These are phyloP conservation scores for Campodea augens DNA, from an alignment of 1,140 invertebrate genomes.

Conservation along the genomic window DNA sequence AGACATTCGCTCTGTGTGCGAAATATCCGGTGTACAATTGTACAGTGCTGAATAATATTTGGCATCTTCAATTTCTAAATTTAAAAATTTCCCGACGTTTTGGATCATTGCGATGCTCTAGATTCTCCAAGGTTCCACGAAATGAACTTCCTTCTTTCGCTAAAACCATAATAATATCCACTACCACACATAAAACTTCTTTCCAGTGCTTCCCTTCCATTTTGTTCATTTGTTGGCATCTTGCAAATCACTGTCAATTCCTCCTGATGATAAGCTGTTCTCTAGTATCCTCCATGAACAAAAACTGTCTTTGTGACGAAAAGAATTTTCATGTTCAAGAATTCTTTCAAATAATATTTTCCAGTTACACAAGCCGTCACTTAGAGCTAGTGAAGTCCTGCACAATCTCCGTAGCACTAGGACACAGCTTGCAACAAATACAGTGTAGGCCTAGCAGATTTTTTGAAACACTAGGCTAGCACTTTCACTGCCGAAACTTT, in stretches of 20 bases:
- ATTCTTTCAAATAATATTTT: slow-evolving; percentile 1
- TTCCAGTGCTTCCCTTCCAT: not conserved
- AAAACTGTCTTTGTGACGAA: not conserved
- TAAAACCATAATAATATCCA: not conserved
- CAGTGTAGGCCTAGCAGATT: not conserved
- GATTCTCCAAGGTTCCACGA: not conserved
- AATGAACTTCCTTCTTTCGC: not conserved
- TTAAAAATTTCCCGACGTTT: not conserved
- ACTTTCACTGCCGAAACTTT: too few relatives aligned
- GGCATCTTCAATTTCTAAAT: not conserved
- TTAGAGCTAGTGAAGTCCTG: not conserved
- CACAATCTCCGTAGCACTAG: not conserved
- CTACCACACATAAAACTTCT: not conserved
- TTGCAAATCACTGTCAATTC: not conserved
- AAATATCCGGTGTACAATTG: slow-evolving; percentile 11
- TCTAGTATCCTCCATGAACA: not conserved
- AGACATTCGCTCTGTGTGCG: slow-evolving; percentile 10
- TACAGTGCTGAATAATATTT: slow-evolving; percentile 12
- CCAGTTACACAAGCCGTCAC: not conserved
- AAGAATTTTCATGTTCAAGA: slow-evolving; percentile 1
- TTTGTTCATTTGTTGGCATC: not conserved
- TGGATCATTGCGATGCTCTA: not conserved
- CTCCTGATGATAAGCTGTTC: not conserved
- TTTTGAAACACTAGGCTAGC: not conserved
- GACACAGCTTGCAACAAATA: not conserved